These are phyloP conservation scores for Mythimna pallens DNA, from an alignment of 2,888 invertebrate species.

Conservation along the genomic window DNA sequence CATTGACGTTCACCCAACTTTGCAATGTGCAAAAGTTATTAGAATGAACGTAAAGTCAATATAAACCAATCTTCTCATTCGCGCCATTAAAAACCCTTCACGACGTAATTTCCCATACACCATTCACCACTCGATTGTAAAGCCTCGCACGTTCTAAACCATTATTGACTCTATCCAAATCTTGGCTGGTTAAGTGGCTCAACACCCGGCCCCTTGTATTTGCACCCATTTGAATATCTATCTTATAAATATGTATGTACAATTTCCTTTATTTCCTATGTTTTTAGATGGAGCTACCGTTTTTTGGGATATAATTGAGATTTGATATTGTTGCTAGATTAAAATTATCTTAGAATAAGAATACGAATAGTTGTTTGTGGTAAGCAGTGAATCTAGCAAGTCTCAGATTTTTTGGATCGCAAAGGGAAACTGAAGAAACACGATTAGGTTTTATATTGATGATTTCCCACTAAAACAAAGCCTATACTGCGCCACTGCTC, in stretches of 20 bases:
- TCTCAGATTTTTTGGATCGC: too few species aligned
- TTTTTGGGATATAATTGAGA: constrained; percentile 22
- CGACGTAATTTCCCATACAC: constrained; percentile 3
- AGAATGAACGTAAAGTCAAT: constrained; percentile 18
- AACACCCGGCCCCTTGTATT: constrained; percentile 65
- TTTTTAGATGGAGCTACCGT: constrained; percentile 36
- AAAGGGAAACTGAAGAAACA: too few species aligned
- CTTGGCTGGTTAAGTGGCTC: constrained; percentile 64
- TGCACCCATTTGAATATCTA: constrained; percentile 75
- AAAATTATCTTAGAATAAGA: constrained; percentile 7
- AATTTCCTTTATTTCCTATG: constrained; percentile 63
- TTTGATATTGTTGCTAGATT: constrained; percentile 36
- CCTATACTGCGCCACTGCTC: neutral
- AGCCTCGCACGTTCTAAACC: constrained; percentile 41
- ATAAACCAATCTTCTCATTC: neutral
- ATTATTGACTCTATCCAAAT: constrained; percentile 59
- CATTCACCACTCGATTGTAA: constrained; percentile 19
- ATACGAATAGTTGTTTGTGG: too few species aligned
- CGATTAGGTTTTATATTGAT: too few species aligned
- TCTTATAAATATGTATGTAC: constrained; percentile 71
- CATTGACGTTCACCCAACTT: neutral
- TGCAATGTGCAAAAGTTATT: neutral
- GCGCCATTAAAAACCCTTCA: constrained; percentile 12
- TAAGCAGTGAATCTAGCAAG: too few species aligned
- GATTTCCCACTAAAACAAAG: too few species aligned